Evolutionary conservation across 2,888 invertebrate species (phyloP).

Genomic region (Dynastes tityus): DNA sequence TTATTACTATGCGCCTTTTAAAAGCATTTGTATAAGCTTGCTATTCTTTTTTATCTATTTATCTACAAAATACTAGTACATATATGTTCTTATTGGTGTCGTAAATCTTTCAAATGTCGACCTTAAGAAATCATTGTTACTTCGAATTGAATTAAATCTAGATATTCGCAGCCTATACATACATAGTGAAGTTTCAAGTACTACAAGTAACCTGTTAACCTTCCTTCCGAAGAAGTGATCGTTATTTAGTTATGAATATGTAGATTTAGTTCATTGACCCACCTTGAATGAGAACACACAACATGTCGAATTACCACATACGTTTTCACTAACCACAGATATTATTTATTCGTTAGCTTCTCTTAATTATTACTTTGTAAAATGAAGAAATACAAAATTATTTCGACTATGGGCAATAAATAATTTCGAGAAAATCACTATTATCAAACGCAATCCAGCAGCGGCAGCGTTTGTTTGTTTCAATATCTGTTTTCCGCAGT

Average conservation of each 20-base stretch:
- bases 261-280: constrained; percentile 40
- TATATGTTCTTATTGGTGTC: no score
- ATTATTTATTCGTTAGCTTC: constrained; percentile 9
- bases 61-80: no score
- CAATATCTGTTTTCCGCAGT: not conserved
- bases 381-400: constrained; percentile 33
- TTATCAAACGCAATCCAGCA: not conserved
- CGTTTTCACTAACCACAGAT: constrained; percentile 11
- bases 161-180: not conserved
- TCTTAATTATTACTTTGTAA: constrained; percentile 10
- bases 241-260: constrained; percentile 39
- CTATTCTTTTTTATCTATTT: not conserved
- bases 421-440: constrained; percentile 3
- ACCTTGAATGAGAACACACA: constrained; percentile 39
- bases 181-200: constrained; percentile 14
- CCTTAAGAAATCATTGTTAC: constrained; percentile 12
- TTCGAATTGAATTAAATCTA: constrained; percentile 12
- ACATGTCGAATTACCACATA: constrained; percentile 31
- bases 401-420: constrained; percentile 18
- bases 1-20: not conserved
- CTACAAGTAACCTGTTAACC: constrained; percentile 35
- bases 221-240: constrained; percentile 31
- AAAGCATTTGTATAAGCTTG: not conserved
- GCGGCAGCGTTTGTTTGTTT: constrained; percentile 7
- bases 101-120: not conserved